phyloP scores from a whole-genome alignment of 2,888 invertebrate species.

The Drosophila fulvimacula region DNA sequence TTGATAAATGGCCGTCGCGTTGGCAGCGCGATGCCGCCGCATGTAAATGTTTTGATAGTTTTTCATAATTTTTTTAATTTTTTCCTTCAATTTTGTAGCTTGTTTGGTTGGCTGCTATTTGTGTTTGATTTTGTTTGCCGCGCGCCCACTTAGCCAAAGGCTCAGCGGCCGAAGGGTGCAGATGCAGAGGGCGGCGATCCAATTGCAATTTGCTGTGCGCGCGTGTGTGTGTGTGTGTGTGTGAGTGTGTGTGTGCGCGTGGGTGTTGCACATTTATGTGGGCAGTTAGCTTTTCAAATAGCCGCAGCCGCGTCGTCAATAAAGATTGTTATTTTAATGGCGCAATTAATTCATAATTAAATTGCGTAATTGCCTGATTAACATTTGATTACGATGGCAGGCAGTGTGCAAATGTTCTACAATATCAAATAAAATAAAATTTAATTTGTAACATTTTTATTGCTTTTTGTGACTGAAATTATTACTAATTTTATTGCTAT shows the following conservation, averaged over 20 bases:
- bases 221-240: conserved; percentile 5
- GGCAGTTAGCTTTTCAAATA: conserved; percentile 71
- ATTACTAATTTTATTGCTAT: background rate
- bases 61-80: conserved; percentile 71
- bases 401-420: conserved; percentile 12
- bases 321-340: conserved; percentile 74
- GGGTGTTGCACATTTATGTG: conserved; percentile 73
- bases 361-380: conserved; percentile 76
- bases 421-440: background rate
- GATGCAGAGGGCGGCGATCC: background rate
- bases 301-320: conserved; percentile 67
- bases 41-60: conserved; percentile 82
- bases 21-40: conserved; percentile 56
- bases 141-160: conserved; percentile 40
- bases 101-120: conserved; percentile 52
- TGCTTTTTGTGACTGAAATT: background rate
- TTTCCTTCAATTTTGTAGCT: conserved; percentile 39
- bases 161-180: background rate
- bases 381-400: conserved; percentile 52
- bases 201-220: conserved; percentile 20
- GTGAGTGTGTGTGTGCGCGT: conserved; percentile 17
- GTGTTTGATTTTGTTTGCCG: conserved; percentile 69
- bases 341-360: conserved; percentile 77
- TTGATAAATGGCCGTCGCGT: conserved; percentile 78
- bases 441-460: background rate